A percentile compares a stretch with the other conserved stretches of the same genome.
These are phyloP conservation scores for Eremophila alpestris DNA, from an alignment of 2,797 vertebrate species.

Conservation along the genomic window DNA sequence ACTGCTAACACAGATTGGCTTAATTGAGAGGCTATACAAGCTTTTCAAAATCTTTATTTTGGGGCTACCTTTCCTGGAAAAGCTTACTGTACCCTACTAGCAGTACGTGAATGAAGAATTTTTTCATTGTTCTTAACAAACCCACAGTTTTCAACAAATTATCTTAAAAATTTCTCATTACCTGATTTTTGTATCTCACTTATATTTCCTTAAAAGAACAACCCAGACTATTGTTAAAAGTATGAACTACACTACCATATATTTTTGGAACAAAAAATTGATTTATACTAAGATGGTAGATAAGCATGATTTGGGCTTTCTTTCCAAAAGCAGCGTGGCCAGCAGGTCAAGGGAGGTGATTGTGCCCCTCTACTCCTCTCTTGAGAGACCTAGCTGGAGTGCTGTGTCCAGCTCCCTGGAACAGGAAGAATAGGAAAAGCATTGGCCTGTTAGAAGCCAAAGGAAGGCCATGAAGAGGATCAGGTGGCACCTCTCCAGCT, in stretches of 20 bases:
- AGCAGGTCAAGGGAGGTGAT: not conserved
- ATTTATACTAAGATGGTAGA: not conserved
- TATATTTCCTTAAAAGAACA: not conserved
- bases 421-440: not conserved
- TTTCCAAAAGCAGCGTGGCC: not conserved
- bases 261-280: not conserved
- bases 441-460: no score
- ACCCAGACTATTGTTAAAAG: not conserved
- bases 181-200: not conserved
- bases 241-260: not conserved
- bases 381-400: not conserved
- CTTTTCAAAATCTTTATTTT: not conserved
- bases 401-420: not conserved
- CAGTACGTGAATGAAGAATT: not conserved
- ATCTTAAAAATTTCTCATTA: not conserved
- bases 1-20: not conserved
- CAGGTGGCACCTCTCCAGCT: not conserved
- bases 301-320: not conserved
- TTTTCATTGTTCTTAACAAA: not conserved
- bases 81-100: not conserved
- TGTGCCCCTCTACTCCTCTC: not conserved
- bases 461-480: fast-evolving
- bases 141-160: not conserved
- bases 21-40: not conserved
- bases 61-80: not conserved